Evolutionary conservation across 2,113 vertebrate species (phyloP).

Genomic region (Indri indri): DNA sequence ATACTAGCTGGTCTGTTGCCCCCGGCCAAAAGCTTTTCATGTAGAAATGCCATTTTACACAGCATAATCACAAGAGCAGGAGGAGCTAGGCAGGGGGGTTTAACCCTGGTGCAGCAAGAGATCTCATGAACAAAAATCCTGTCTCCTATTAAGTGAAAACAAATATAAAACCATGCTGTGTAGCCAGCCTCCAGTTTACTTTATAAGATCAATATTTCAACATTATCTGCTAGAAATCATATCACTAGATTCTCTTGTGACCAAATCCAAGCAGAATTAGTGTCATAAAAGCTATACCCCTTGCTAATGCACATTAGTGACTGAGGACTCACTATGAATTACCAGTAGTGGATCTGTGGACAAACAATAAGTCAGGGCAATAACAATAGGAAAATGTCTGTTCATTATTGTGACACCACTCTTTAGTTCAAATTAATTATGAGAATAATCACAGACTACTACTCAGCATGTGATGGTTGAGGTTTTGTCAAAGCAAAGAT

Average conservation of each 20-base stretch:
- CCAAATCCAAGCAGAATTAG: slow-evolving; percentile 38
- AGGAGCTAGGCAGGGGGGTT: background rate
- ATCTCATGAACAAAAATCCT: slow-evolving; percentile 25
- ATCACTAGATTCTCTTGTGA: slow-evolving; percentile 9
- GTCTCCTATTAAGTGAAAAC: slow-evolving; percentile 51
- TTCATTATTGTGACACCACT: background rate
- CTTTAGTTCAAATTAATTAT: slow-evolving; percentile 45
- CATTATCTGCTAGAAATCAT: slow-evolving; percentile 43
- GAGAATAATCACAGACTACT: background rate
- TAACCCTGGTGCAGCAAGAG: slow-evolving; percentile 8
- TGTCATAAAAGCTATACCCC: background rate
- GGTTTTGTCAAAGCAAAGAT: slow-evolving; percentile 33
- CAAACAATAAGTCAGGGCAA: background rate
- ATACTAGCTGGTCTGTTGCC: background rate
- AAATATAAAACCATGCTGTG: slow-evolving; percentile 51
- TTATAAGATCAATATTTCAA: slow-evolving; percentile 51
- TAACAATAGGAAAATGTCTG: background rate
- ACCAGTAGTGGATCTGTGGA: background rate
- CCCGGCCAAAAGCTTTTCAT: slow-evolving; percentile 29
- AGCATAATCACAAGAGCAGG: background rate
- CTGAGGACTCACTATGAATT: background rate
- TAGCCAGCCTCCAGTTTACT: background rate
- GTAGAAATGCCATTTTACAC: slow-evolving; percentile 41
- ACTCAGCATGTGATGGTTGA: background rate
- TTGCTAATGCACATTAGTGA: slow-evolving; percentile 8